phyloP scores from a whole-genome alignment of 2,888 invertebrate species.

The Drosophila pseudotalamancana region DNA sequence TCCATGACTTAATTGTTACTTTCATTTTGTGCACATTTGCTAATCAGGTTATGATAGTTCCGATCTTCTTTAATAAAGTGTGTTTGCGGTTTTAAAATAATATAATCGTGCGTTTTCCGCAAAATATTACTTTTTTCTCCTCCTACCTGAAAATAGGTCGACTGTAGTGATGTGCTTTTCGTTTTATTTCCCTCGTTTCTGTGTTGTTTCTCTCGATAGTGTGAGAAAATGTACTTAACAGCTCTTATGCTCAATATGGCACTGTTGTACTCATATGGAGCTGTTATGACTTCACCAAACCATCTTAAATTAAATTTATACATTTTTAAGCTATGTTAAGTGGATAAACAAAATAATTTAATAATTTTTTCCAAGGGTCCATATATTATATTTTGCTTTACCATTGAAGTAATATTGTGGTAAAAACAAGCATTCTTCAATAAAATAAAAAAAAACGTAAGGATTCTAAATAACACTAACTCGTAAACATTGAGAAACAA shows the following conservation, averaged over 20 bases:
- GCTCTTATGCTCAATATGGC: background rate
- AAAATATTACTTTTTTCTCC: slow-evolving; percentile 65
- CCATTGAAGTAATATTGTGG: no score
- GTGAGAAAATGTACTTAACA: slow-evolving; percentile 17
- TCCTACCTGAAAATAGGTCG: slow-evolving; percentile 71
- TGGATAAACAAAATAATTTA: no score
- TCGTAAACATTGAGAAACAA: no score
- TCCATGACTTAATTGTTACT: slow-evolving; percentile 88
- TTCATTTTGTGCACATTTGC: slow-evolving; percentile 82
- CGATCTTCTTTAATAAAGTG: slow-evolving; percentile 28
- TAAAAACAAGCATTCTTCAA: no score
- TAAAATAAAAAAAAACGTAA: no score
- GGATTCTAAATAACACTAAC: no score
- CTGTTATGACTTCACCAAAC: slow-evolving; percentile 2
- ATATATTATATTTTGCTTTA: no score
- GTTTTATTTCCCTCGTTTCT: slow-evolving; percentile 15
- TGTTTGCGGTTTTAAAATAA: slow-evolving; percentile 14
- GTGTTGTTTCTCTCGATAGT: slow-evolving; percentile 4
- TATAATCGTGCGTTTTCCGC: slow-evolving; percentile 45
- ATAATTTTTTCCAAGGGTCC: no score
- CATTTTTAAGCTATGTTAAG: no score
- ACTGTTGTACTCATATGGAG: background rate
- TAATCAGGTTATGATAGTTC: slow-evolving; percentile 40
- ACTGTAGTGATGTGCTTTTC: slow-evolving; percentile 50
- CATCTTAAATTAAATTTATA: background rate